phyloP scores from a whole-genome alignment of 1,140 invertebrate species.

The Stegodyphus dumicola region DNA sequence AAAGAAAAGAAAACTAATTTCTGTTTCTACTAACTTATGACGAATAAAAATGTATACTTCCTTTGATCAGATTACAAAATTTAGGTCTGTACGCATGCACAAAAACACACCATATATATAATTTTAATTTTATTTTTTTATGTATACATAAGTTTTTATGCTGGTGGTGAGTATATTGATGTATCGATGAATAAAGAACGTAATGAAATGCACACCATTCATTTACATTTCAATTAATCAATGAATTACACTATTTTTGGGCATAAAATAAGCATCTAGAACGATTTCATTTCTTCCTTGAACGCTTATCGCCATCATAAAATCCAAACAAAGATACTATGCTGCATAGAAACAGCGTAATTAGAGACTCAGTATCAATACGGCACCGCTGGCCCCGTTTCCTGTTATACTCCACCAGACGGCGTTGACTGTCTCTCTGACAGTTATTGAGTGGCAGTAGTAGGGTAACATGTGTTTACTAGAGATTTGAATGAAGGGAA shows the following conservation, averaged over 20 bases:
- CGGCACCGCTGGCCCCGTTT: background rate
- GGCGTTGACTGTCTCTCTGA: background rate
- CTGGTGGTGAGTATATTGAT: no score
- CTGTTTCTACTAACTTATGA: no score
- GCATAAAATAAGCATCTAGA: background rate
- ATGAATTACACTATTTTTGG: background rate
- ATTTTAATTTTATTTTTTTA: no score
- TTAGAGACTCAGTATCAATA: background rate
- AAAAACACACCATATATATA: no score
- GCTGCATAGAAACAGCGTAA: slow-evolving; percentile 9
- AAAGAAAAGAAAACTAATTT: no score
- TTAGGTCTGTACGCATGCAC: no score
- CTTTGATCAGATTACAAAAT: no score
- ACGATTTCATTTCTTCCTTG: background rate
- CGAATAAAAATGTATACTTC: no score
- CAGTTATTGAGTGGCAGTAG: slow-evolving; percentile 8
- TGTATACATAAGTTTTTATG: no score
- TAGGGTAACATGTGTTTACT: slow-evolving; percentile 29
- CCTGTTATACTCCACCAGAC: background rate
- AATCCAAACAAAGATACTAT: background rate
- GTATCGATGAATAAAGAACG: no score
- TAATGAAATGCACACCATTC: no score
- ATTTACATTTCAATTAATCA: background rate
- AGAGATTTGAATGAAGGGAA: slow-evolving; percentile 16
- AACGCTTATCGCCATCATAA: background rate